Base-by-base conservation (phyloP, 2,113 vertebrate genomes). In the Ochotona princeps region DNA sequence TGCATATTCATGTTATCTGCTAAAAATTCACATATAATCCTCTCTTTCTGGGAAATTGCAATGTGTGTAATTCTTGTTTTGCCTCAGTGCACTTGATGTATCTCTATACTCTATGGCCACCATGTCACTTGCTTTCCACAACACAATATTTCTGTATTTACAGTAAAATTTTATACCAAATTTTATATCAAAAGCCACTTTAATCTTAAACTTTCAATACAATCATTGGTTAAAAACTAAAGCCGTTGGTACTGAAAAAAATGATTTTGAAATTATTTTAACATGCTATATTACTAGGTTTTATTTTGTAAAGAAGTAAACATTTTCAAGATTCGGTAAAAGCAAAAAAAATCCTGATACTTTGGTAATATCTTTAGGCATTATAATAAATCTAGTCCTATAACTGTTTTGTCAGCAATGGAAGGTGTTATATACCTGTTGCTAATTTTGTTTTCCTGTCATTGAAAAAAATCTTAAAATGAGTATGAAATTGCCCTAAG, bases 1-100 rank as follows among this genome's bases (percentile, higher is more conserved):
- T 87, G n/a, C 61, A 91, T 92, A 79, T 85, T 83, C 44, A 21
- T 84, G 92, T 47, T 63, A 66, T 83, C 57, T 73, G 66, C 82
- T 91, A 89, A 91, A 30, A 7, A 32, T 75, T 82, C 1, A 38
- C n/a, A 92, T 21, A 80, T 25, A 94, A 79, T 8, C 61, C 0
- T 0, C 75, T 93, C 54, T 83, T 82, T 82, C 18, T n/a, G 32
- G 30, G 21, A 90, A 87, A 78, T n/a, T 30, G 17, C 28, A 60
- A n/a, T 21, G 44, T 76, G 70, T 75, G n/a, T 20, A 35, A 51
- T 61, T 8, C 0, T 0, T 76, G 30, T 28, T 82, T 72, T 75
- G 61, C 51, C 49, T 66, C 20, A 35, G 54, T 18, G 1, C 66
- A 30, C 8, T 65, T 82, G 54, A 81, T 35, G 66, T 75, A 65